phyloP scores from a whole-genome alignment of 2,113 vertebrate species.

The Calypte anna region DNA sequence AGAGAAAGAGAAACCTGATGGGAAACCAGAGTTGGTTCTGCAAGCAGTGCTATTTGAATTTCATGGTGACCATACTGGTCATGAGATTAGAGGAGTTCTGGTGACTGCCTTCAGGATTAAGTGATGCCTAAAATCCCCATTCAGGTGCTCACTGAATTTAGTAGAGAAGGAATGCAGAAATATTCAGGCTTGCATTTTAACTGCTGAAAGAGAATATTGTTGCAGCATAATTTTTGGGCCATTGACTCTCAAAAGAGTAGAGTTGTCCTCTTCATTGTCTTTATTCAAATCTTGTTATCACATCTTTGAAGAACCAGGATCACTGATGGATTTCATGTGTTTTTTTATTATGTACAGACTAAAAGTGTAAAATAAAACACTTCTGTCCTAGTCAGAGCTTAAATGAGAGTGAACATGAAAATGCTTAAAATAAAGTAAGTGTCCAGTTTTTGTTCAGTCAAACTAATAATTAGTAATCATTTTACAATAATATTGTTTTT shows the following conservation, averaged over 20 bases:
- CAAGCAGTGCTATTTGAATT: not conserved
- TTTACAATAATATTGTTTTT: not conserved
- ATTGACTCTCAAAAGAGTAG: not conserved
- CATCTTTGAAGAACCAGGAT: not conserved
- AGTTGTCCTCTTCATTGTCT: not conserved
- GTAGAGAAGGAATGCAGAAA: not conserved
- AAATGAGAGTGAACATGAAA: not conserved
- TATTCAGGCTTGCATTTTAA: not conserved
- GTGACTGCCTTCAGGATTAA: not conserved
- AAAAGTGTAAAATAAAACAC: not conserved
- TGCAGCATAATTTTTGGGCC: not conserved
- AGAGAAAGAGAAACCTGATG: not conserved
- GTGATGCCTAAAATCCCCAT: not conserved
- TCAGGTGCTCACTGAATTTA: not conserved
- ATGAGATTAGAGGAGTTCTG: not conserved
- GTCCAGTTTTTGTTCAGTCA: not conserved
- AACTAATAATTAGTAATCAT: not conserved
- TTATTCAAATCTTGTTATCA: not conserved
- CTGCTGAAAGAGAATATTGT: not conserved
- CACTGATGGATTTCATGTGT: not conserved
- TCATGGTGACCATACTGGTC: not conserved
- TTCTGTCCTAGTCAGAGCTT: not conserved
- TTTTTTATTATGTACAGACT: not conserved
- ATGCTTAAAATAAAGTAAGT: not conserved
- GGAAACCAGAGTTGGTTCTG: not conserved